Conservation (phyloP, 2,888 invertebrate species). For the Melitaea athalia region DNA sequence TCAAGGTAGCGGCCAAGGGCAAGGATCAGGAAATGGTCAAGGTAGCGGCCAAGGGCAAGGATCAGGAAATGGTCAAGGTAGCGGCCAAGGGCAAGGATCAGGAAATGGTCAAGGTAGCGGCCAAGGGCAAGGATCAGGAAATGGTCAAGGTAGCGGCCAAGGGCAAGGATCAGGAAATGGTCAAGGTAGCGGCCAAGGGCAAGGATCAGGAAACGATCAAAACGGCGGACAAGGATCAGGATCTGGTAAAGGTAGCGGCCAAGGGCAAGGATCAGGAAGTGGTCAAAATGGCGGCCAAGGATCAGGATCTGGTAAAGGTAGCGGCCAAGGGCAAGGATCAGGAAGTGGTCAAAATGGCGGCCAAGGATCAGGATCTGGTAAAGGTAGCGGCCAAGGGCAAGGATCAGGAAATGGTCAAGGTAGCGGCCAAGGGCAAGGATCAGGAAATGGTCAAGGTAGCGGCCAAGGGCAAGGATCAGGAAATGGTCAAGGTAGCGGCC, state of each 20-base stretch:
- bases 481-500: neutral
- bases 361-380: neutral
- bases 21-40: neutral
- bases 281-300: neutral
- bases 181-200: neutral
- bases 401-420: neutral
- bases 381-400: neutral
- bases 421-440: neutral
- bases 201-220: too few relatives aligned
- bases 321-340: neutral
- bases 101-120: neutral
- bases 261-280: neutral
- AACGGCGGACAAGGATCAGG: neutral
- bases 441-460: neutral
- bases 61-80: too few relatives aligned
- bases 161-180: neutral
- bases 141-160: neutral
- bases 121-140: neutral
- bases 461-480: too few relatives aligned
- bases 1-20: neutral
- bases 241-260: neutral
- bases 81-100: neutral
- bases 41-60: too few relatives aligned
- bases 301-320: neutral
- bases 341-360: neutral